phyloP scores from a whole-genome alignment of 92 coral and sea anemone genomes.

The Palythoa caribaeorum region DNA sequence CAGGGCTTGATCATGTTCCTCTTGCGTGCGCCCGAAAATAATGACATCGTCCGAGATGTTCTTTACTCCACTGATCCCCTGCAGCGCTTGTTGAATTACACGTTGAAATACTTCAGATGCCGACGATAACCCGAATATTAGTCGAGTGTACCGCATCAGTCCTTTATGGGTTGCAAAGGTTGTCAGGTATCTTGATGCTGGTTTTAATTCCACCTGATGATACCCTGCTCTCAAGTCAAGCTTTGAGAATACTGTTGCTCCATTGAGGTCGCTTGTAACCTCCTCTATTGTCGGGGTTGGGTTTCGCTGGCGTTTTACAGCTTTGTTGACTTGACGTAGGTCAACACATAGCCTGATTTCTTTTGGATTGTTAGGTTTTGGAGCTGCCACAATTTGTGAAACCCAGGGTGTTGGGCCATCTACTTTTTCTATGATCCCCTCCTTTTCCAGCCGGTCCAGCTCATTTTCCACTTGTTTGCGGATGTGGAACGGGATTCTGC shows the following conservation, averaged over 20 bases:
- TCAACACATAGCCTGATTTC: slow-evolving; percentile 40
- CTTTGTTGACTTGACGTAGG: slow-evolving; percentile 40
- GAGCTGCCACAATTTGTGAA: slow-evolving; percentile 4
- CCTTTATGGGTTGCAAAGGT: slow-evolving; percentile 37
- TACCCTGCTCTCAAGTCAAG: slow-evolving; percentile 46
- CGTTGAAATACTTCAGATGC: slow-evolving; percentile 53
- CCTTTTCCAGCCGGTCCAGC: background rate
- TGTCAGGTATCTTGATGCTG: slow-evolving; percentile 32
- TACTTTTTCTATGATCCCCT: slow-evolving; percentile 3
- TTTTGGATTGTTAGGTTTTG: slow-evolving; percentile 31
- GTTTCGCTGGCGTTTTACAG: slow-evolving; percentile 41
- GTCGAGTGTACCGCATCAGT: slow-evolving; percentile 16
- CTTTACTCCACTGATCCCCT: slow-evolving; percentile 34
- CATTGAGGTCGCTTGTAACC: slow-evolving; percentile 39
- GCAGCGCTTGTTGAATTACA: slow-evolving; percentile 43
- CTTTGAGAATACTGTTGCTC: slow-evolving; percentile 41
- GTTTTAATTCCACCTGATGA: slow-evolving; percentile 46
- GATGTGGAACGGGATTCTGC: slow-evolving; percentile 57
- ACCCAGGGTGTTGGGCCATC: slow-evolving; percentile 16
- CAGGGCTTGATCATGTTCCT: slow-evolving; percentile 44
- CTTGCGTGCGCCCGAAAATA: slow-evolving; percentile 32
- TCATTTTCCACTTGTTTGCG: slow-evolving; percentile 24
- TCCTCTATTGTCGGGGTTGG: slow-evolving; percentile 51
- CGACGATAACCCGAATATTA: slow-evolving; percentile 42
- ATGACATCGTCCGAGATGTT: slow-evolving; percentile 39